Base-by-base conservation (phyloP, 2,888 invertebrate genomes). In the Acrobeloides nanus region DNA sequence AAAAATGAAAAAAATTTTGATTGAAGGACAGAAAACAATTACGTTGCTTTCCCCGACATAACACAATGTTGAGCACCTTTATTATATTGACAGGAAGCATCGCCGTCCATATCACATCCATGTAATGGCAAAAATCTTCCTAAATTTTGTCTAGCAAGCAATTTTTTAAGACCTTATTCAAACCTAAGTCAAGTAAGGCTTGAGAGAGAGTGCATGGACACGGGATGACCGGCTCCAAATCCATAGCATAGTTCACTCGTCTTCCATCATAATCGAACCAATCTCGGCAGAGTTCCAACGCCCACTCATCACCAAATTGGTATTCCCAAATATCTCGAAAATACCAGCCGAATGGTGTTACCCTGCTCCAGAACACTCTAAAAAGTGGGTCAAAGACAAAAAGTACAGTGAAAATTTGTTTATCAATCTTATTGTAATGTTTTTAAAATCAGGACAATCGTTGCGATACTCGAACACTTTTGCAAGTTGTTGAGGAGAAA, bases 161-260 rank as follows among this genome's bases (percentile, higher is more conserved):
- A 10, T 35, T 15, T n/a, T n/a, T n/a, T n/a, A n/a, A n/a, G n/a
- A n/a, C n/a, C n/a, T n/a, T n/a, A n/a, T n/a, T n/a, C n/a, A n/a
- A 35, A 40, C 41, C 45, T 23, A 44, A 37, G 23, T 44, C 45
- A 24, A 44, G 17, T 3, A 44, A n/a, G 20, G 45, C 93, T 35
- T 56, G 93, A 53, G 86, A 82, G 55, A 93, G 74, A 0, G 84
- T 87, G 73, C 95, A 95, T 0, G 95, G 95, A 64, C 95, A 95
- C 1, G 72, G 70, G 15, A 52, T 48, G 20, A 61, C 53, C 20
- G 61, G 56, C 17, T 62, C 62, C 31, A 71, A 43, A 40, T 71
- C 66, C 50, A 63, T 61, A 26, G 51, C 49, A 53, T 63, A 71
- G 47, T 71, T 71, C 25, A 44, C 50, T 12, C 63, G 29, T 41